phyloP scores from a whole-genome alignment of 2,888 invertebrate species.

The Clivina fossor region DNA sequence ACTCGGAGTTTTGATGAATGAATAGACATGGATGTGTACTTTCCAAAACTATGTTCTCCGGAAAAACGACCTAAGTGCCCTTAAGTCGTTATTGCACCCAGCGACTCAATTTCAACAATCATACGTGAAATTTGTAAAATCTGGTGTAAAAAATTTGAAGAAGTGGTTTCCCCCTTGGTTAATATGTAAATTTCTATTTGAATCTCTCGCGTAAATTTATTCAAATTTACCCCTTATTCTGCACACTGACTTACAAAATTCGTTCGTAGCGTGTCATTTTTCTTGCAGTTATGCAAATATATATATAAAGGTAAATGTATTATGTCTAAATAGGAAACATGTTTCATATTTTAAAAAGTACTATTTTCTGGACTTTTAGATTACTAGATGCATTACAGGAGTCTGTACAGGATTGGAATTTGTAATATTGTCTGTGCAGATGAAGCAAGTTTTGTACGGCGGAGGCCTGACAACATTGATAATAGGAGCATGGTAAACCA shows the following conservation, averaged over 20 bases:
- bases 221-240: constrained; percentile 39
- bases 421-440: constrained; percentile 33
- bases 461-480: constrained; percentile 22
- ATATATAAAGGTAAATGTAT: constrained; percentile 31
- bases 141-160: no score
- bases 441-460: constrained; percentile 21
- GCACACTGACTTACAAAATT: constrained; percentile 43
- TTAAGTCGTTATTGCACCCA: no score
- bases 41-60: no score
- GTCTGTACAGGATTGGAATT: constrained; percentile 39
- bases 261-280: constrained; percentile 13
- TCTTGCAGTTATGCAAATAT: constrained; percentile 16
- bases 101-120: no score
- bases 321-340: constrained; percentile 15
- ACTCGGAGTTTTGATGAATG: no score
- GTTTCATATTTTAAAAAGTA: constrained; percentile 28
- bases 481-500: constrained; percentile 45
- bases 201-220: no score
- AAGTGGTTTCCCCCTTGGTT: no score
- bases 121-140: no score
- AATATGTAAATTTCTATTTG: no score
- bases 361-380: constrained; percentile 33
- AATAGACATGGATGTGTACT: no score
- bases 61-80: no score
- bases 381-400: constrained; percentile 42